Conservation (phyloP, 2,888 invertebrate genomes). For the Hydrotaea diabolus region DNA sequence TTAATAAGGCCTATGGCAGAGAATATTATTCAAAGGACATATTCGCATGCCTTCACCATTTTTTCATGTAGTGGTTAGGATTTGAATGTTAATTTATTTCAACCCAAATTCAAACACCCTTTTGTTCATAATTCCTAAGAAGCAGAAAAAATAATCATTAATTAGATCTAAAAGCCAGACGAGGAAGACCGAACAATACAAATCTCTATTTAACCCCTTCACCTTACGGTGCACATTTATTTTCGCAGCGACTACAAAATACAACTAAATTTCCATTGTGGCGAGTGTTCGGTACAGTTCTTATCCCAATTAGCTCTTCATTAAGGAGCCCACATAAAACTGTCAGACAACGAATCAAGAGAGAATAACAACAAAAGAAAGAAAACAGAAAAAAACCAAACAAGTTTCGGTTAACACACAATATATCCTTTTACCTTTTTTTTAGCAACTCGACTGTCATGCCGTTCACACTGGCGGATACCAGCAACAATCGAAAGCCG, state of each 20-base stretch:
- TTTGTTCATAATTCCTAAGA: neutral
- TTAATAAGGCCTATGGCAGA: too few species aligned
- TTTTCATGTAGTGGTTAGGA: too few species aligned
- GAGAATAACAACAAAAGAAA: neutral
- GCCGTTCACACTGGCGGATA: neutral
- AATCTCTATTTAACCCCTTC: slow-evolving; percentile 15
- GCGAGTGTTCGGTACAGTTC: neutral
- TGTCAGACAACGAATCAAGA: slow-evolving; percentile 18
- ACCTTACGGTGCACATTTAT: neutral
- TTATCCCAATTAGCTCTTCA: slow-evolving; percentile 51
- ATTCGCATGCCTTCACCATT: too few species aligned
- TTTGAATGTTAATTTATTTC: too few species aligned
- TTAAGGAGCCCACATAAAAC: slow-evolving; percentile 32
- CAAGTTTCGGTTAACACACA: slow-evolving; percentile 20
- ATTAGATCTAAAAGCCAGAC: slow-evolving; percentile 18
- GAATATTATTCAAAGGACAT: too few species aligned
- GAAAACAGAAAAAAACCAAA: too few species aligned
- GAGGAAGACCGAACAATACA: slow-evolving; percentile 4
- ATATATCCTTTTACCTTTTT: slow-evolving; percentile 18
- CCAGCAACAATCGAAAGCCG: neutral
- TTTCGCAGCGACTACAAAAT: slow-evolving; percentile 2
- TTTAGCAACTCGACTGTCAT: neutral
- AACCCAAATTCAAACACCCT: neutral
- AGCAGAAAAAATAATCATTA: neutral
- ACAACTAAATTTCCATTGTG: neutral